Conservation (phyloP, 2,113 vertebrate genomes). For the Terrapene triunguis region DNA sequence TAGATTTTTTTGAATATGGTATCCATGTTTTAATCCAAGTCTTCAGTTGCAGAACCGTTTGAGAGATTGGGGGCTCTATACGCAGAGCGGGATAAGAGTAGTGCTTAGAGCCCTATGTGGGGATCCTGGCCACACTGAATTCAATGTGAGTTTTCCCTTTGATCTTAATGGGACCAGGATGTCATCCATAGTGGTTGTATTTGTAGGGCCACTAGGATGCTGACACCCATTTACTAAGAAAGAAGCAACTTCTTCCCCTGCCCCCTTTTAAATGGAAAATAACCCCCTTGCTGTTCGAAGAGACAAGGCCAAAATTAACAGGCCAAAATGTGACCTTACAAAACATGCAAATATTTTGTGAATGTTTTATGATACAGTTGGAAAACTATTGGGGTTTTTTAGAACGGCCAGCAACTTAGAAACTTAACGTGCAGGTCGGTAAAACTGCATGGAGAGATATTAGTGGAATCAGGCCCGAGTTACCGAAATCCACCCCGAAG, state of each 20-base stretch:
- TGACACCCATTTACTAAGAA: not conserved
- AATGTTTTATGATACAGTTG: not conserved
- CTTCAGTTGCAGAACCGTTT: not conserved
- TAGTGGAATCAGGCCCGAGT: not conserved
- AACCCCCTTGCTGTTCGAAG: not conserved
- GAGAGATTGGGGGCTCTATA: not conserved
- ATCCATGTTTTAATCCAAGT: not conserved
- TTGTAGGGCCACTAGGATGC: not conserved
- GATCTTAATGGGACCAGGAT: not conserved
- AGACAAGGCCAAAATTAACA: not conserved
- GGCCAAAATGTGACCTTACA: accelerated
- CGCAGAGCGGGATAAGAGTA: accelerated
- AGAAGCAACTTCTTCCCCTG: not conserved
- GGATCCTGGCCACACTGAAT: accelerated
- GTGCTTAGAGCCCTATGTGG: not conserved
- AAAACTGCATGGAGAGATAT: not conserved
- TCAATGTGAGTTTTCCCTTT: not conserved
- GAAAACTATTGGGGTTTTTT: not conserved
- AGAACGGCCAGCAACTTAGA: not conserved
- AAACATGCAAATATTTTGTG: not conserved
- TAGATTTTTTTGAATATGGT: not conserved
- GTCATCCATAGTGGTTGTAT: accelerated
- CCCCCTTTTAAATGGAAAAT: not conserved
- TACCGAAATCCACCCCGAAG: accelerated
- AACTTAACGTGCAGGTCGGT: not conserved